Conservation (phyloP, 2,888 invertebrate genomes). For the Drosophila nr. perissopoda region DNA sequence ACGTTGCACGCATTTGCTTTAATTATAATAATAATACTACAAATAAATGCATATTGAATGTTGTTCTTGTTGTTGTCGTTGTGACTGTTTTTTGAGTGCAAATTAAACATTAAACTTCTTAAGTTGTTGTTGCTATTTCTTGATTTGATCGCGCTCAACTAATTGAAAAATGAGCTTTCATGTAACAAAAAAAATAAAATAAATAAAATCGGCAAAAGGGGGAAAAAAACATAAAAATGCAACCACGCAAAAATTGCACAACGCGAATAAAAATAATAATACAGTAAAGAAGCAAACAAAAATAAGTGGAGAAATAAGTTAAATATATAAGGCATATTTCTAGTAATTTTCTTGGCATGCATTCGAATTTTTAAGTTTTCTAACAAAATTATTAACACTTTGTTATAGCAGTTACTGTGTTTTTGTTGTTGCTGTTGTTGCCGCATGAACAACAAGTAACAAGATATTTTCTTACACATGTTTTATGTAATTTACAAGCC, state of each 20-base stretch:
- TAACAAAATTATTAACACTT: constrained; percentile 60
- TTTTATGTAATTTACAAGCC: constrained; percentile 60
- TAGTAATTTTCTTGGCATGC: constrained; percentile 60
- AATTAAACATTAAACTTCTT: constrained; percentile 34
- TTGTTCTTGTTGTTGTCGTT: constrained; percentile 58
- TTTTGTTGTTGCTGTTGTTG: constrained; percentile 37
- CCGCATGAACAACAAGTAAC: constrained; percentile 71
- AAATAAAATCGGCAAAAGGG: constrained; percentile 32
- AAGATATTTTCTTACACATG: constrained; percentile 50
- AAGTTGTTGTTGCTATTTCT: constrained; percentile 41
- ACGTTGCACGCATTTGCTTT: constrained; percentile 38
- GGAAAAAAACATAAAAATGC: constrained; percentile 19
- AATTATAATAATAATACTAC: constrained; percentile 22
- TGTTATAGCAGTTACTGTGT: constrained; percentile 39
- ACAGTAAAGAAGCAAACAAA: constrained; percentile 16
- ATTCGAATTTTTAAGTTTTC: constrained; percentile 39
- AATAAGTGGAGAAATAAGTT: constrained; percentile 19
- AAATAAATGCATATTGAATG: constrained; percentile 67
- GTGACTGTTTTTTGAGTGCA: constrained; percentile 40
- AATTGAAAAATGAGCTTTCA: constrained; percentile 22
- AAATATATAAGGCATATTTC: constrained; percentile 34
- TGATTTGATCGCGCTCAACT: constrained; percentile 48
- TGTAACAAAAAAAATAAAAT: not conserved
- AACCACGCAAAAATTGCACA: constrained; percentile 59
- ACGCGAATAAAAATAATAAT: constrained; percentile 24